Percentiles rank a stretch among this genome's conserved stretches.
These are phyloP conservation scores for Cardiocondyla obscurior DNA, from an alignment of 1,140 invertebrate genomes.

Conservation along the genomic window DNA sequence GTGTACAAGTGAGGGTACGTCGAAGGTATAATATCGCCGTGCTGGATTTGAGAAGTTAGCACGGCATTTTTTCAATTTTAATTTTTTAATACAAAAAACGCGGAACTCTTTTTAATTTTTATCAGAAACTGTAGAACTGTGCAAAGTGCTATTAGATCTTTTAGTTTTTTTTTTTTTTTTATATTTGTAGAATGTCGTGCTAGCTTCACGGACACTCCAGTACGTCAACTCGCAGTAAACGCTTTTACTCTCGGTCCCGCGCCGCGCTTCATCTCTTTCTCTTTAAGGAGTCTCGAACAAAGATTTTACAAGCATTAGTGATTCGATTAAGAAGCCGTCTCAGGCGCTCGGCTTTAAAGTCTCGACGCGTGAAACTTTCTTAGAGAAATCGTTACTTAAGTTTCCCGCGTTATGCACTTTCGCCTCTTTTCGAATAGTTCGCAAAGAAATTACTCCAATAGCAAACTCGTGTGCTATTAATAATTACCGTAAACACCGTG, in stretches of 20 bases:
- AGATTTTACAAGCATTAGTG: constrained; percentile 74
- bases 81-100: too few species aligned
- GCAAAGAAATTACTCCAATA: constrained; percentile 31
- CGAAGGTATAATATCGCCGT: constrained; percentile 83
- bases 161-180: too few species aligned
- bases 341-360: constrained; percentile 70
- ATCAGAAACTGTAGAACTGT: too few species aligned
- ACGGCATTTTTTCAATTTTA: too few species aligned
- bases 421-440: constrained; percentile 62
- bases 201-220: too few species aligned
- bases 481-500: constrained; percentile 9
- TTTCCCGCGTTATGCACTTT: constrained; percentile 72
- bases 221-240: constrained; percentile 25
- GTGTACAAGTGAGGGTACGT: constrained; percentile 60
- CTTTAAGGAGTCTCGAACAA: constrained; percentile 69
- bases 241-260: constrained; percentile 44
- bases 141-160: too few species aligned
- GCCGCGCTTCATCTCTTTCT: constrained; percentile 53
- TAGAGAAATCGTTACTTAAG: constrained; percentile 73
- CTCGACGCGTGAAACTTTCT: constrained; percentile 69
- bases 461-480: background rate
- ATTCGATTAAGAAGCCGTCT: constrained; percentile 73
- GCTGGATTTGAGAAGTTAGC: too few species aligned
- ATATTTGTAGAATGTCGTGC: too few species aligned
- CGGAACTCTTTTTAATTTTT: too few species aligned